Evolutionary conservation across 2,113 vertebrate species (phyloP), one percentile per base, ranked within the genome.

Genomic region (Thermophis baileyi): DNA sequence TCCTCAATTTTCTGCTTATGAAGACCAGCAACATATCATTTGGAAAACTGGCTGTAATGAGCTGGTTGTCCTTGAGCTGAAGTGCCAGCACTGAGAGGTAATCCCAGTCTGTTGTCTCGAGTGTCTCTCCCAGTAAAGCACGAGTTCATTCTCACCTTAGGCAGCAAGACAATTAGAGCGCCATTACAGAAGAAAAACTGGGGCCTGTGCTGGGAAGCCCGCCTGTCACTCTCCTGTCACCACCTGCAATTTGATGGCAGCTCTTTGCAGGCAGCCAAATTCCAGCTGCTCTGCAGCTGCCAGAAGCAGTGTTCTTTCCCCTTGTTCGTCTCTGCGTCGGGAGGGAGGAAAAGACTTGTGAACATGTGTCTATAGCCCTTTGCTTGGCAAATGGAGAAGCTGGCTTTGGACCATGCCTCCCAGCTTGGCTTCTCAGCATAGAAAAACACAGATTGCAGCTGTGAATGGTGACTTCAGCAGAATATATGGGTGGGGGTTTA

Each of bases 21-120:
- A 96, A 95, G 93, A 95, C 94, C 97, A 95, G 96, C 97, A 97
- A 97, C 91, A 97, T 96, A 92, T 16, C 50, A 16, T 96, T 92
- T 46, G 92, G 57, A 94, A 95, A 92, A 50, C 20, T 95, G 93
- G 90, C 95, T 47, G 44, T 86, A 14, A 95, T 90, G 88, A 49
- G 90, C 69, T 95, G 93, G 53, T 93, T 49, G 40, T 89, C 90
- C 40, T 94, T 95, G 86, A 93, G 94, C 88, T 51, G 27, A n/a
- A 35, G 47, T 6, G 25, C 24, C 12, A 87, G 85, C 46, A 49
- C 3, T 14, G 27, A 20, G 16, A 51, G 30, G 49, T 12, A 53
- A 30, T 6, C 87, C 47, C 7, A 51, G 27, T 51, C 30, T 88
- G 47, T 18, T 88, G 49, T 51, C 87, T 30, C 47, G 1, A 16